Evolutionary conservation across 2,113 vertebrate genomes (phyloP).

Genomic region (Cyphomyrus plagiostoma): DNA sequence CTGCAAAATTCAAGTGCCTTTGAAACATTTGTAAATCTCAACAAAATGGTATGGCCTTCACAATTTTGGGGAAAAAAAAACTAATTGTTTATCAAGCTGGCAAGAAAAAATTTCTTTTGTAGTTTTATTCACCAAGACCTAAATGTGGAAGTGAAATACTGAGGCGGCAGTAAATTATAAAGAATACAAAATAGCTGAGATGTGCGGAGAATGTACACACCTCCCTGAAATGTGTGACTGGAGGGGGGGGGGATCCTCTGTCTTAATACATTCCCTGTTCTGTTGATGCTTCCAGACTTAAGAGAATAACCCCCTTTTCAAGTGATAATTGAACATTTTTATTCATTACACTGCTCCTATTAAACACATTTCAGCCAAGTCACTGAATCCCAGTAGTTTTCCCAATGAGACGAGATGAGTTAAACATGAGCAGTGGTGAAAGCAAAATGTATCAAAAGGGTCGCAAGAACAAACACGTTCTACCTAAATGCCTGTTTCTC

Average conservation of each 20-base stretch:
- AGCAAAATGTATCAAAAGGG: background rate
- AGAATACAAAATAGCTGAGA: slow-evolving; percentile 10
- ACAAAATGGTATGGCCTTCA: background rate
- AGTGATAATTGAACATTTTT: background rate
- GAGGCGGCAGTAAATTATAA: background rate
- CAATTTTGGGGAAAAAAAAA: background rate
- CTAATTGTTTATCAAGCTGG: background rate
- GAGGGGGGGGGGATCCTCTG: background rate
- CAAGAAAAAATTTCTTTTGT: background rate
- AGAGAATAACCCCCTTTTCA: background rate
- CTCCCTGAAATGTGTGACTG: background rate
- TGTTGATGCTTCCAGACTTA: background rate
- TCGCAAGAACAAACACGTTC: background rate
- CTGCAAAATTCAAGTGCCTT: background rate
- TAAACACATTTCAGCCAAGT: background rate
- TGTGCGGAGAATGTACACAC: background rate
- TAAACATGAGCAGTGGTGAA: background rate
- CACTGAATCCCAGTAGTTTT: too few species aligned
- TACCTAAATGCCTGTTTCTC: slow-evolving; percentile 18
- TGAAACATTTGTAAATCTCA: background rate
- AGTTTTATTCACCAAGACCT: background rate
- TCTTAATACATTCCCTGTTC: background rate
- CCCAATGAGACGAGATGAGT: background rate
- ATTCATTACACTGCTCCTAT: background rate
- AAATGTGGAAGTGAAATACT: background rate